phyloP scores from a whole-genome alignment of 2,113 vertebrate genomes.

The Coryphaenoides rupestris region DNA sequence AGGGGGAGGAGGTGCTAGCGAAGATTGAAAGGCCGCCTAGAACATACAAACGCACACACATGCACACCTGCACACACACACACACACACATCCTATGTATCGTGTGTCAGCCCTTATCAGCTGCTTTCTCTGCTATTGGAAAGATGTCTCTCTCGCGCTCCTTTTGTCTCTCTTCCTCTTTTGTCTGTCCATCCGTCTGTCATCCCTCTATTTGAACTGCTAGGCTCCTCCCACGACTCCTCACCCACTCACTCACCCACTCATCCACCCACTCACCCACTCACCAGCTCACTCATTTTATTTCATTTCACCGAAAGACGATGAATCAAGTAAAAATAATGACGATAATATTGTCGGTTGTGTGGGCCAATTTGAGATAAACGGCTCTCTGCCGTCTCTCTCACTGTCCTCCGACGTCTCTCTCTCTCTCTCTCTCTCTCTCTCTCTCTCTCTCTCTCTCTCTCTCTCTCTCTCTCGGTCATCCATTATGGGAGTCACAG shows the following conservation, averaged over 20 bases:
- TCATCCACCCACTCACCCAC: too few species aligned
- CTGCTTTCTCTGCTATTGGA: slow-evolving; percentile 87
- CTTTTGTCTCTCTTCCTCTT: slow-evolving; percentile 79
- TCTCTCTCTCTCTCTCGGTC: too few species aligned
- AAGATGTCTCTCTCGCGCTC: slow-evolving; percentile 79
- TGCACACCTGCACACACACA: slow-evolving; percentile 79
- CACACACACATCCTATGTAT: slow-evolving; percentile 86
- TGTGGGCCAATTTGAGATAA: neutral
- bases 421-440: slow-evolving; percentile 32
- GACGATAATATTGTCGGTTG: too few species aligned
- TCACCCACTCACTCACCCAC: neutral
- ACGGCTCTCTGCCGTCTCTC: neutral
- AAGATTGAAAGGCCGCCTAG: slow-evolving; percentile 81
- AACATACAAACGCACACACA: slow-evolving; percentile 67
- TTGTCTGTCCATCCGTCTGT: too few species aligned
- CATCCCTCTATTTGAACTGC: slow-evolving; percentile 81
- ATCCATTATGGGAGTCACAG: slow-evolving; percentile 57
- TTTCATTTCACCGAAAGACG: slow-evolving; percentile 12
- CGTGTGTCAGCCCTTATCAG: slow-evolving; percentile 92
- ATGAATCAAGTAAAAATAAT: neutral
- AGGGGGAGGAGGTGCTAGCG: slow-evolving; percentile 80
- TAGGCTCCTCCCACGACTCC: slow-evolving; percentile 52
- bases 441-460: slow-evolving; percentile 19
- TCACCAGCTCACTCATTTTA: too few species aligned
- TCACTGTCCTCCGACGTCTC: slow-evolving; percentile 22